Conservation (phyloP, 1,140 invertebrate species). For the Polyergus mexicanus region DNA sequence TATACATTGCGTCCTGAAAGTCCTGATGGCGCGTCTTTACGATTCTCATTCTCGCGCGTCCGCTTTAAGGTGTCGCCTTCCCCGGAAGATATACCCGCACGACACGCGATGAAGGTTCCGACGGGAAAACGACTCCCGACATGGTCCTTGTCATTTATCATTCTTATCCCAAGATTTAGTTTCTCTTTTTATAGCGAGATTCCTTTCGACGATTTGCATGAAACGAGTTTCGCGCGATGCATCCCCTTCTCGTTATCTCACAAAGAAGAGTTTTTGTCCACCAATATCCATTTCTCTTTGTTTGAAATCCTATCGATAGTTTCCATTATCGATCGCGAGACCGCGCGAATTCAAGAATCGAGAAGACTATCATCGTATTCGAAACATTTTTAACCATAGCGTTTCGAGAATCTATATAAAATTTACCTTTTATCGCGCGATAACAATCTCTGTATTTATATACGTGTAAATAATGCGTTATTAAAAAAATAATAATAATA, state of each 20-base stretch:
- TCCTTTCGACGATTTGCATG: neutral
- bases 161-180: conserved; percentile 47
- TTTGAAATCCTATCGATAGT: neutral
- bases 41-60: conserved; percentile 48
- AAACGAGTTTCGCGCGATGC: conserved; percentile 51
- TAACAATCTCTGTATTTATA: neutral
- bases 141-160: conserved; percentile 52
- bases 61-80: conserved; percentile 57
- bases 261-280: neutral
- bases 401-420: neutral
- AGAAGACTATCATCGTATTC: neutral
- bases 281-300: neutral
- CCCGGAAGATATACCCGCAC: conserved; percentile 12
- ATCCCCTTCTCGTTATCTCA: neutral
- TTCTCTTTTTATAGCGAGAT: conserved; percentile 1
- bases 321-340: neutral
- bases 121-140: conserved; percentile 23
- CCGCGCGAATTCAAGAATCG: neutral
- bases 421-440: neutral
- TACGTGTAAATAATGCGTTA: no score
- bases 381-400: neutral
- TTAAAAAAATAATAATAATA: neutral
- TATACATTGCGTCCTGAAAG: conserved; percentile 22
- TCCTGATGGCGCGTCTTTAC: neutral
- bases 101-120: conserved; percentile 18